Base-by-base conservation (phyloP, 2,888 invertebrate species). In the Nebria brevicollis region DNA sequence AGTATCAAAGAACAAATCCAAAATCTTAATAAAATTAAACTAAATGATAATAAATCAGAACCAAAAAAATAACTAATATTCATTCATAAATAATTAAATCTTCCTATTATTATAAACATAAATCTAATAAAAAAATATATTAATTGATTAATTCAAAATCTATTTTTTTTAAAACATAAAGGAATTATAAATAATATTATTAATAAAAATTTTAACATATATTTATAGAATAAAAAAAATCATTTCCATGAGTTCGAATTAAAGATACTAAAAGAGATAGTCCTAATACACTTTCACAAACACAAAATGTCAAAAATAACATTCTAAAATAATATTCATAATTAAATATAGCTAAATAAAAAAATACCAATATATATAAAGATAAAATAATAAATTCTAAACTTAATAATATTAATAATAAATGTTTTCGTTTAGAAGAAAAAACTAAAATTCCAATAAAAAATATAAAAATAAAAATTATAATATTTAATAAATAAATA, bases 231-330 rank as follows among this genome's bases (percentile, higher is more conserved):
- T 20, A 74, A 74, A 72, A 74, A 74, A 74, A 74, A 74, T 43
- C 74, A 74, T 74, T 74, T 2, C 43, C 74, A 3, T 74, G 74
- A 15, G 74, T 74, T 41, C 74, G 74, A 74, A 74, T 74, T 74
- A 74, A 74, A 43, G 74, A 88, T 84, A 93, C 90, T 88, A 93
- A 90, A 91, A 93, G 90, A 7, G 92, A 91, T 85, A 94, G 85
- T 0, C 93, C 93, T 89, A 93, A 91, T 84, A 91, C 91, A 0
- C 92, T 92, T 34, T 94, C 93, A 92, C 93, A 93, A 77, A 93
- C 93, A 82, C 90, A 90, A 90, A 93, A 91, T 80, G 90, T 90
- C 87, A 93, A 90, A 92, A 92, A 93, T 87, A 92, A 87, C 87
- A 93, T 90, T 85, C 89, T 89, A 90, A 92, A 90, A 91, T 90